Evolutionary conservation across 92 coral and sea anemone genomes (phyloP), one percentile per base, ranked within the genome.

Genomic region (Phymanthus crucifer): DNA sequence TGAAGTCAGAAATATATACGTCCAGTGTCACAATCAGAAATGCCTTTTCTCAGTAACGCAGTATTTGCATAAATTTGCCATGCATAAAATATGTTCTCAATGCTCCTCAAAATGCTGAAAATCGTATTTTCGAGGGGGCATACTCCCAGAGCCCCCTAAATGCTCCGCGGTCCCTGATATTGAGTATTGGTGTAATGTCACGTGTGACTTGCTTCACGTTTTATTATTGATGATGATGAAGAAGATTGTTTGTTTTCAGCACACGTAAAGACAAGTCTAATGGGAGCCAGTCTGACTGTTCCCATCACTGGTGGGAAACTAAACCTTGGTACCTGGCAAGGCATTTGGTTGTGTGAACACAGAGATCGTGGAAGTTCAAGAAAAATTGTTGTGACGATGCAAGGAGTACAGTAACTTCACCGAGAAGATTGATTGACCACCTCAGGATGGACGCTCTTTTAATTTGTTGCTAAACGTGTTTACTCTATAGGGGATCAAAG

Each of bases 301-400:
- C 99, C 99, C 23, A 90, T 93, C 58, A 83, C 97, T 31, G 85
- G 89, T 78, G 99, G 99, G 2, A 95, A 90, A 73, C 90, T 95
- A 40, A 91, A 89, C 73, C 83, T 95, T 50, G 99, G 99, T 32
- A 95, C 96, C 6, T 95, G 99, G 99, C 99, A 95, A 76, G 99
- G 99, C 73, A 89, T 95, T 31, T 95, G 99, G 99, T 90, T 95
- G 40, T 95, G 99, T 85, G 99, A 95, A 80, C 99, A 95, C 78
- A 83, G 99, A 75, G 80, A 95, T 71, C 94, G 78, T 50, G 96
- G 87, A 31, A 89, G 98, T 11, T 83, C 94, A 1, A 92, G 99
- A 45, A 88, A 77, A 66, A 91, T 95, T 37, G 96, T 95, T 56
- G 99, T 93, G 21, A 95, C 97, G 1, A 71, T 95, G 18, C 99